These are phyloP conservation scores for Poecile montanus DNA, from an alignment of 2,797 vertebrate species.

Conservation along the genomic window DNA sequence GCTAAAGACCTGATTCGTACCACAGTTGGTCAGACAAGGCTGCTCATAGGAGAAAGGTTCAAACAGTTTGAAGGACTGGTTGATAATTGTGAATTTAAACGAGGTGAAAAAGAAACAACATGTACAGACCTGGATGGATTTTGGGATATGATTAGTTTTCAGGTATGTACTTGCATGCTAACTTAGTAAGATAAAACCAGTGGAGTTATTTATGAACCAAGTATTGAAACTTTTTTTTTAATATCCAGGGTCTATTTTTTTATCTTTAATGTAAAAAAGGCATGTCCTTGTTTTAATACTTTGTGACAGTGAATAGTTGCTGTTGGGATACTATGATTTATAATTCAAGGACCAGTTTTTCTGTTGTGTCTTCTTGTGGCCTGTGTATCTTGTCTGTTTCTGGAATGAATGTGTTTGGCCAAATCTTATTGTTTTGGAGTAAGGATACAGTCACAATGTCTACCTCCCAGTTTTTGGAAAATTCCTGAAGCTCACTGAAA, in stretches of 20 bases:
- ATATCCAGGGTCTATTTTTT: not conserved
- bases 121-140: constrained; percentile 93
- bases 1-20: constrained; percentile 89
- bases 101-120: constrained; percentile 87
- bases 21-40: constrained; percentile 87
- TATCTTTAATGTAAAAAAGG: not conserved
- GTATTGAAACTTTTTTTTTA: not conserved
- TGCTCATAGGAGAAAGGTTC: constrained; percentile 92
- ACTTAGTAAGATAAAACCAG: not conserved
- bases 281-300: not conserved
- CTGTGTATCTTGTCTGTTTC: not conserved
- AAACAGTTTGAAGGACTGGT: constrained; percentile 90
- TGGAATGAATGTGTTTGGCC: not conserved
- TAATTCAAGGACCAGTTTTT: not conserved
- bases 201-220: not conserved
- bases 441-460: not conserved
- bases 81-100: constrained; percentile 88
- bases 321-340: not conserved
- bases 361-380: not conserved
- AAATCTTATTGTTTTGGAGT: not conserved
- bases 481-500: not conserved
- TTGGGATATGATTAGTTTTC: constrained; percentile 97
- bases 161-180: constrained; percentile 74
- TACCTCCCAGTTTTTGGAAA: not conserved
- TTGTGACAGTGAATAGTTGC: not conserved